These are phyloP conservation scores for Ataeniobius toweri DNA, from an alignment of 2,797 vertebrate genomes.

Conservation along the genomic window DNA sequence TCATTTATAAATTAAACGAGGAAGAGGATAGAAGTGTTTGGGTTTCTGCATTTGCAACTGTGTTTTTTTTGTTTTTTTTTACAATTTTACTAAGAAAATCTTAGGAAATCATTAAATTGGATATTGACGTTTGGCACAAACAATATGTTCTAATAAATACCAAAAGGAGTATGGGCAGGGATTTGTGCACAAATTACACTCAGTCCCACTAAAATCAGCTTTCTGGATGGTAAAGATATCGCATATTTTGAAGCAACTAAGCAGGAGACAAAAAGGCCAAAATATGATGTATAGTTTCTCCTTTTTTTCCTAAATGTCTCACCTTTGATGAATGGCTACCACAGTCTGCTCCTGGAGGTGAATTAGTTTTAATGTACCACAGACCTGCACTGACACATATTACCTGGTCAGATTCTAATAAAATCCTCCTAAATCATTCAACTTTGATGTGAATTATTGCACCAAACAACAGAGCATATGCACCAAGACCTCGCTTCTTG, in stretches of 20 bases:
- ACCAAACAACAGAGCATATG: neutral
- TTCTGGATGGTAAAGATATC: neutral
- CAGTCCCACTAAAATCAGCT: neutral
- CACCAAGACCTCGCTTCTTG: neutral
- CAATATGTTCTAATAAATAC: neutral
- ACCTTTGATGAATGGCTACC: slow-evolving; percentile 29
- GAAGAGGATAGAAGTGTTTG: neutral
- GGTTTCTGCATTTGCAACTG: neutral
- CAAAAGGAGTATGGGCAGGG: slow-evolving; percentile 8
- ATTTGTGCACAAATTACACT: neutral
- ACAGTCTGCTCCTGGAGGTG: slow-evolving; percentile 22
- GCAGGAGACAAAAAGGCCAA: neutral
- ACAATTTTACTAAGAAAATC: neutral
- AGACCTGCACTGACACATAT: slow-evolving; percentile 1
- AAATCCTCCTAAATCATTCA: slow-evolving; percentile 18
- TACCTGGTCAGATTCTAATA: slow-evolving; percentile 14
- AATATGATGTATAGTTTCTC: slow-evolving; percentile 10
- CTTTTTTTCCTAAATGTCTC: neutral
- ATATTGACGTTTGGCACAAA: neutral
- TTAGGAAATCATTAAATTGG: neutral
- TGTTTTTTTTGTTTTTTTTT: neutral
- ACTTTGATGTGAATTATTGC: slow-evolving; percentile 12
- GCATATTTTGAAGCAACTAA: slow-evolving; percentile 8
- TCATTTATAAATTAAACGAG: neutral
- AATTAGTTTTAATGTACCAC: slow-evolving; percentile 9